Evolutionary conservation across 1,140 invertebrate species (phyloP), one percentile per base, ranked within the genome.

Genomic region (Heliothis subflexa): DNA sequence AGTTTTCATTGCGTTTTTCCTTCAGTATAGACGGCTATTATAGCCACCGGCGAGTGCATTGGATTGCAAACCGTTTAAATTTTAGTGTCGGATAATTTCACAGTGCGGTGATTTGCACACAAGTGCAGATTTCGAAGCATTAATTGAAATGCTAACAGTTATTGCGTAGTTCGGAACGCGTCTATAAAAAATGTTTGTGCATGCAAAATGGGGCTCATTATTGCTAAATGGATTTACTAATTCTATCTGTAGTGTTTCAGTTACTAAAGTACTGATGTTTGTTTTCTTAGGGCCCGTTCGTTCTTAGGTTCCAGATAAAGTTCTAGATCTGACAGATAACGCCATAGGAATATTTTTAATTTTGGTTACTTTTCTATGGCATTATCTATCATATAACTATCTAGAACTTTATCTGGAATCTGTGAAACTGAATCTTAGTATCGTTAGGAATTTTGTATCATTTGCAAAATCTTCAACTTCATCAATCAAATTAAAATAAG

Each of bases 1-100:
- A 71, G 11, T n/a, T 71, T 71, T 14, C 68, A 71, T 33, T 71
- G 68, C 68, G 68, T 71, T 71, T 71, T 71, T 55, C 49, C 50
- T 33, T 55, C n/a, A 16, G 14, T 11, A 3, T 11, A 11, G 14
- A 16, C 14, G 3, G 25, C 16, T 9, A 14, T 71, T 16, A 16
- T 28, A 28, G 3, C 49, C 13, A 13, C 5, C 13, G 21, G 14
- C 33, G 1, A 28, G 50, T 40, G 68, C 50, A 55, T 25, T 71
- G 68, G 25, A 71, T 71, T 33, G 68, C 49, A 21, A 71, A 28
- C 25, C 3, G 25, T 71, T 71, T 16, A 49, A 54, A 52, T 71
- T 21, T 71, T 28, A 54, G 25, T 71, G 45, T 66, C 62, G 62
- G 28, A 28, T 54, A 33, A 54, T 54, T 54, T 33, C 47, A 40